A percentile compares a stretch with the other conserved stretches of the same genome.
phyloP scores from a whole-genome alignment of 2,797 vertebrate species.

The Takifugu ocellatus region DNA sequence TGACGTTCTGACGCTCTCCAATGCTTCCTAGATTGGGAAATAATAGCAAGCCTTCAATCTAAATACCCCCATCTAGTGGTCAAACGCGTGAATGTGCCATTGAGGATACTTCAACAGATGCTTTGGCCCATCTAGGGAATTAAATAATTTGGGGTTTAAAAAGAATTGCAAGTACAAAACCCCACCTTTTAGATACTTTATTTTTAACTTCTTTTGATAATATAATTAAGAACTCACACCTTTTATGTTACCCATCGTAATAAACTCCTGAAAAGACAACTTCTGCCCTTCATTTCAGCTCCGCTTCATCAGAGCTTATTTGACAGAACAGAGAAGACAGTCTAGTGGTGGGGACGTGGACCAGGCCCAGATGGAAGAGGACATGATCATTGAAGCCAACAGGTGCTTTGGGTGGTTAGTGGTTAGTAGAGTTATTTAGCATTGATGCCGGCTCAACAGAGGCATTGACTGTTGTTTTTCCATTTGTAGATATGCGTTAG shows the following conservation, averaged over 20 bases:
- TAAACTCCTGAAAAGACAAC: no score
- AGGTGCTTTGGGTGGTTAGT: constrained; percentile 65
- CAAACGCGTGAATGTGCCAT: neutral
- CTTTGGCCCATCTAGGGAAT: neutral
- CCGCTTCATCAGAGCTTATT: constrained; percentile 85
- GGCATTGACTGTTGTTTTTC: neutral
- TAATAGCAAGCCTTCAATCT: neutral
- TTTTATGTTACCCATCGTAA: no score
- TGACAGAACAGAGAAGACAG: constrained; percentile 69
- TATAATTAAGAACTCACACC: no score
- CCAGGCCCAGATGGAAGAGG: constrained; percentile 75
- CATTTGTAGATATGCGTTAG: constrained; percentile 81
- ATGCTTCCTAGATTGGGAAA: neutral
- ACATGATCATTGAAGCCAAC: constrained; percentile 83
- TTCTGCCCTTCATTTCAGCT: constrained; percentile 69
- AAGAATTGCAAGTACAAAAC: no score
- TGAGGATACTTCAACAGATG: neutral
- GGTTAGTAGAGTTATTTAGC: neutral
- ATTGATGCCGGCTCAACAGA: neutral
- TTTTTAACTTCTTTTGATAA: no score
- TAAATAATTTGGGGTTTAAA: no score
- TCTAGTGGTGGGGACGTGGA: constrained; percentile 38
- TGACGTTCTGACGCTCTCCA: neutral
- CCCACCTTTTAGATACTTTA: no score
- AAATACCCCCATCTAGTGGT: constrained; percentile 52